Evolutionary conservation across 1,140 invertebrate species (phyloP).

Genomic region (Polypedilum pembai): DNA sequence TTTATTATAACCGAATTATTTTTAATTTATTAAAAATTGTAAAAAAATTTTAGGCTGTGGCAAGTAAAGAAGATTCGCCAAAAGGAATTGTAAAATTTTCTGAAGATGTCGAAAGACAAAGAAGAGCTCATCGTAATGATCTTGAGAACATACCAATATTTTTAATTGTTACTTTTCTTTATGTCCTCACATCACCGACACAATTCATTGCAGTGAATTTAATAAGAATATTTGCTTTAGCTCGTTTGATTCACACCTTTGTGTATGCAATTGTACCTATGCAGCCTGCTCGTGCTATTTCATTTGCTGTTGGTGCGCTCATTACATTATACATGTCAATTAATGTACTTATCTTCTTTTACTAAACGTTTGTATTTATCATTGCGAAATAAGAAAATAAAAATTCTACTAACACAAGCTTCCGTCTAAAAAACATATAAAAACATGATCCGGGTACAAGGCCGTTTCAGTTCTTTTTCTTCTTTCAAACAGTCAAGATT

Average conservation of each 20-base stretch:
- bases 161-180: constrained; percentile 54
- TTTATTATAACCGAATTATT: background rate
- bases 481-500: background rate
- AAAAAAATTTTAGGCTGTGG: background rate
- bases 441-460: background rate
- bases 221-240: constrained; percentile 52
- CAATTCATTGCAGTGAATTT: constrained; percentile 46
- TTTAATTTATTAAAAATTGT: background rate
- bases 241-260: constrained; percentile 56
- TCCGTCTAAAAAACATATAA: background rate
- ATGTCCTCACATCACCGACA: constrained; percentile 53
- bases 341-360: constrained; percentile 34
- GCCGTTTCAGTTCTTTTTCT: background rate
- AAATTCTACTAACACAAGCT: background rate
- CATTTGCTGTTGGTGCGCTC: constrained; percentile 42
- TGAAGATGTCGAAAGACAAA: background rate
- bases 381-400: background rate
- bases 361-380: background rate
- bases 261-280: constrained; percentile 51
- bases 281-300: constrained; percentile 51
- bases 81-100: background rate
- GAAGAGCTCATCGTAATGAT: constrained; percentile 62
- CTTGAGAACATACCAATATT: constrained; percentile 67
- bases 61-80: background rate
- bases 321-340: constrained; percentile 45